These are phyloP conservation scores for Heliconius melpomene DNA, from an alignment of 1,140 invertebrate species.

Conservation along the genomic window DNA sequence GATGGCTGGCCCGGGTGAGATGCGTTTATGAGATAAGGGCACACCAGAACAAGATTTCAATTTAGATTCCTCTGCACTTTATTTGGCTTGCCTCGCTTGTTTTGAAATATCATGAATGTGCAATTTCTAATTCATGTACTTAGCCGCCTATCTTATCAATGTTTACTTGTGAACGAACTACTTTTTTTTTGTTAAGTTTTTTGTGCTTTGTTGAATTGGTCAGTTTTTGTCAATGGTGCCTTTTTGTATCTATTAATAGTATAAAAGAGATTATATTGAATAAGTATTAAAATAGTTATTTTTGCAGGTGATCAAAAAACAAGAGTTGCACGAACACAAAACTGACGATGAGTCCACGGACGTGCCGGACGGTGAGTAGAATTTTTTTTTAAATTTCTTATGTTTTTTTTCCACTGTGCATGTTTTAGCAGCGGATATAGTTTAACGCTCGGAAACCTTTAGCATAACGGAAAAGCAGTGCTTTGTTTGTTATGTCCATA, in stretches of 20 bases:
- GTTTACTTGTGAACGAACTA: conserved; percentile 8
- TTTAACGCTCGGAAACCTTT: conserved; percentile 25
- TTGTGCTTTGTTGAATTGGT: conserved; percentile 7
- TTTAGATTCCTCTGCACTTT: conserved; percentile 67
- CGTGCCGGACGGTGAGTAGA: conserved; percentile 67
- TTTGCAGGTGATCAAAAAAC: conserved; percentile 76
- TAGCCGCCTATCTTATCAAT: conserved; percentile 5
- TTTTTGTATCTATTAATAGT: background rate
- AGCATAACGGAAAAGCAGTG: conserved; percentile 32
- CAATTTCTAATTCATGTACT: conserved; percentile 18
- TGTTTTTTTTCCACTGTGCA: background rate
- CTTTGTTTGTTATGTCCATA: conserved; percentile 24
- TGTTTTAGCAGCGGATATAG: conserved; percentile 30
- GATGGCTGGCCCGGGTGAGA: conserved; percentile 77
- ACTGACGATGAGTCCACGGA: conserved; percentile 69
- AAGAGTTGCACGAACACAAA: conserved; percentile 67
- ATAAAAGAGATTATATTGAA: background rate
- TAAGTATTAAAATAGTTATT: conserved; percentile 30
- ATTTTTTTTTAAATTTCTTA: background rate
- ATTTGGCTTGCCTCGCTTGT: conserved; percentile 56
- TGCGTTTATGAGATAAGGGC: conserved; percentile 57
- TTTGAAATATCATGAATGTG: conserved; percentile 29
- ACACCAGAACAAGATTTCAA: conserved; percentile 66
- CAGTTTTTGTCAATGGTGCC: background rate
- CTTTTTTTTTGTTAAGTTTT: background rate